These are phyloP conservation scores for Sycophila texana DNA, from an alignment of 2,888 invertebrate species.

Conservation along the genomic window DNA sequence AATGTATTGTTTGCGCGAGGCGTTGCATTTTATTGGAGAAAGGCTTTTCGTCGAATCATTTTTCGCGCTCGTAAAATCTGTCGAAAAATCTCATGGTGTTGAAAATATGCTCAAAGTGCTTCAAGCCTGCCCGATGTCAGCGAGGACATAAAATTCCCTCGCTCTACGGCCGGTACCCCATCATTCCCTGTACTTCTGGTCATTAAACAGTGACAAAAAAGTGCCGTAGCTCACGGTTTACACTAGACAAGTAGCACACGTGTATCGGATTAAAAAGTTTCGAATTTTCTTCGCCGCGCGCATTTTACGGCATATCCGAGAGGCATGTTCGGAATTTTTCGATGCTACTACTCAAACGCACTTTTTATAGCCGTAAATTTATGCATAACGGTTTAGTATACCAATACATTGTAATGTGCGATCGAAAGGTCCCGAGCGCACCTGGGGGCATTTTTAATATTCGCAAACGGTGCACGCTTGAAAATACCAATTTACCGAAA, in stretches of 20 bases:
- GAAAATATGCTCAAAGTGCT: slow-evolving; percentile 21
- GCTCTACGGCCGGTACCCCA: not conserved
- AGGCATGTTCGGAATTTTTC: not conserved
- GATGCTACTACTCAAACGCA: no score
- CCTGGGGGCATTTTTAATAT: no score
- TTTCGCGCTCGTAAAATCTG: slow-evolving; percentile 41
- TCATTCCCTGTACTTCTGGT: slow-evolving; percentile 8
- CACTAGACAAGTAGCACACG: slow-evolving; percentile 21
- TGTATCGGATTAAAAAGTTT: slow-evolving; percentile 4
- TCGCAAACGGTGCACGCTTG: no score
- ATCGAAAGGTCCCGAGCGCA: no score
- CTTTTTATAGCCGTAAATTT: no score
- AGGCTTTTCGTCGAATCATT: slow-evolving; percentile 32
- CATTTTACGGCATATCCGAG: slow-evolving; percentile 10
- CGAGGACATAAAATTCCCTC: slow-evolving; percentile 30
- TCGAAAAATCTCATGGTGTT: slow-evolving; percentile 22
- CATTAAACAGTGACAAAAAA: slow-evolving; percentile 38
- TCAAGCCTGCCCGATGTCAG: slow-evolving; percentile 10
- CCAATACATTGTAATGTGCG: no score
- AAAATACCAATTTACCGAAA: no score
- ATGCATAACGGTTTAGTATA: no score
- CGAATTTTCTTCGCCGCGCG: slow-evolving; percentile 1
- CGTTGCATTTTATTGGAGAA: slow-evolving; percentile 15
- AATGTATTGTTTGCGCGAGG: not conserved
- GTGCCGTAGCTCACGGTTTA: not conserved